Evolutionary conservation across 2,888 invertebrate genomes (phyloP), one percentile per base, ranked within the genome.

Genomic region (Cyaniris semiargus): DNA sequence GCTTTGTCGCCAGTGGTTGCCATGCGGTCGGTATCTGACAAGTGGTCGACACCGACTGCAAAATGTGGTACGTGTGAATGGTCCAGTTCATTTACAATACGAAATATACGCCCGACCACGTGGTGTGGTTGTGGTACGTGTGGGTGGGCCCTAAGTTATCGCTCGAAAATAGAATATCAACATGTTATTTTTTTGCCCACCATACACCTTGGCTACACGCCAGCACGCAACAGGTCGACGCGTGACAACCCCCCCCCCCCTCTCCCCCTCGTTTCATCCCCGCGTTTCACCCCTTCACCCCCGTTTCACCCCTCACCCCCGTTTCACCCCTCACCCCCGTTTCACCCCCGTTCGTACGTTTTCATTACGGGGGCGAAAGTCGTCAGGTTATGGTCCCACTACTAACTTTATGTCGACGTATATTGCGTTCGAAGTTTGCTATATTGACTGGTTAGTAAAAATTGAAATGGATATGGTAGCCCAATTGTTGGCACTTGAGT

Each of bases 361-460:
- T 66, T 66, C 66, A 66, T 66, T 66, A 60, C 27, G 21, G 27
- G 66, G 66, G 66, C 23, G 66, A 66, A 66, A 66, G 66, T 66
- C 27, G 66, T 13, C 7, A 66, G 66, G 66, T 66, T 66, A 66
- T 31, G 27, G 66, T 27, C 6, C 66, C 13, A 18, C 66, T 66
- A 31, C 18, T 13, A 60, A 60, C 21, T 60, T 21, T 31, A 66
- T 23, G 60, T 66, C 23, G 60, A 10, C 66, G 66, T 66, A 6
- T 66, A 66, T 66, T 27, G 66, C 27, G 27, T 18, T 66, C 13
- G 23, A 60, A 60, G 60, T 60, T 60, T 31, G 66, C 0, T 21
- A 23, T 21, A 60, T 60, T 60, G 23, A 1, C 60, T 21, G 60
- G 60, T 60, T 8, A 60, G 23, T 60, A 60, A 60, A 60, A 60